Evolutionary conservation across 37 sponge, comb jelly and placozoan species (phyloP), one percentile per base, ranked within the genome.

Genomic region (Hexactinellida sp.): DNA sequence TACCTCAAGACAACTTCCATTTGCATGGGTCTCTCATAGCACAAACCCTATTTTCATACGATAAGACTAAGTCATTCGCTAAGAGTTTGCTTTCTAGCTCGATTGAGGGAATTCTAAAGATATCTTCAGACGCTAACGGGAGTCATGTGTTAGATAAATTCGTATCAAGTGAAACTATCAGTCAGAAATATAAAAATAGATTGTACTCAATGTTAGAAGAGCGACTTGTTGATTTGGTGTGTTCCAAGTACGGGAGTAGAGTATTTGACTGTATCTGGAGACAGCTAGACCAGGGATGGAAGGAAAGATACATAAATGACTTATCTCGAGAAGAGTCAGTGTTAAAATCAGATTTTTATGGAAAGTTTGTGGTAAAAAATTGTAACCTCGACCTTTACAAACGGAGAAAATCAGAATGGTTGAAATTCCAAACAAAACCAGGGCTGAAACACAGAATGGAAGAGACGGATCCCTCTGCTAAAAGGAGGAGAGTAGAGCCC

Each of bases 101-200:
- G 5, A 63, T 63, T 32, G 30, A 63, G 3, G 76, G 76, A 1
- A n/a, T 63, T 32, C 13, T 63, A 1, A 63, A 63, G 34, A 63
- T 63, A 10, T 7, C 76, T 63, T 10, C 21, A 25, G 76, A 63
- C 30, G 19, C 76, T 32, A 63, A 63, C 30, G 76, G 76, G 3
- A 32, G 76, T 63, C 76, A 63, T 63, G 76, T 63, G 76, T 23
- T 63, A n/a, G 76, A 63, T n/a, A 63, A 63, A 63, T 63, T 63
- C 30, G 76, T 63, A 63, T 10, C 76, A 28, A 63, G 76, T 23
- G 30, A n/a, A 7, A 63, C 3, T 3, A 28, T 63, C 34, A 63
- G 13, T 21, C 32, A 28, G 13, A 63, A 63, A 28, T 63, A 63
- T 28, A 63, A 63, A 28, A n/a, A 63, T n/a, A 63, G 13, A 63